phyloP scores from a whole-genome alignment of 2,113 vertebrate species.

The Lamprologus ornatipinnis region DNA sequence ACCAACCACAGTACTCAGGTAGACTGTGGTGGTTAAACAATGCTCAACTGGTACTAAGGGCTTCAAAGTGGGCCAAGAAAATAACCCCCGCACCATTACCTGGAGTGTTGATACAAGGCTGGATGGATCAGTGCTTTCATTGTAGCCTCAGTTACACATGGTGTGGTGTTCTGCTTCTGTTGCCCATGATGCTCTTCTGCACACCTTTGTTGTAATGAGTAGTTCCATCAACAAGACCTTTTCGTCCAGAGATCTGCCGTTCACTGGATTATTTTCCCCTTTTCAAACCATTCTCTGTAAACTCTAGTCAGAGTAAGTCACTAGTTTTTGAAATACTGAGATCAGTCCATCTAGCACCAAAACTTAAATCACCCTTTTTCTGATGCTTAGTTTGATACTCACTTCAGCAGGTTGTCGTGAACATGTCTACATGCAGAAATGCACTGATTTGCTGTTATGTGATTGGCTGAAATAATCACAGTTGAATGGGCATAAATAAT shows the following conservation, averaged over 20 bases:
- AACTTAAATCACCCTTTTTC: not conserved
- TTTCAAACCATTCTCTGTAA: not conserved
- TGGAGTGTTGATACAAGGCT: not conserved
- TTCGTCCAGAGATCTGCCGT: not conserved
- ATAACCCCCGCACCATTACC: not conserved
- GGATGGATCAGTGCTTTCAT: not conserved
- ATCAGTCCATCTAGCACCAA: not conserved
- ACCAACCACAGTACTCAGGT: not conserved
- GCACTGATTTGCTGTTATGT: not conserved
- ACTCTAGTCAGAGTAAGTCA: not conserved
- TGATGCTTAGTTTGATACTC: not conserved
- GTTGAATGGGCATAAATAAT: not conserved
- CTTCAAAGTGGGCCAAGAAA: not conserved
- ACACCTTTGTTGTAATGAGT: not conserved
- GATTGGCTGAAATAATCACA: not conserved
- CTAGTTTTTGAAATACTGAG: not conserved
- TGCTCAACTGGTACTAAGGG: not conserved
- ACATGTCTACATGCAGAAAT: not conserved
- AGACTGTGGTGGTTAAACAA: not conserved
- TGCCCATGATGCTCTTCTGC: not conserved
- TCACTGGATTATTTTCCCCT: not conserved
- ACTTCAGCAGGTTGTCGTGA: not conserved
- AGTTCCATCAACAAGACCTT: not conserved
- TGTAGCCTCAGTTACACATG: not conserved
- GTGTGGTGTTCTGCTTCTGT: not conserved